Evolutionary conservation across 2,888 invertebrate species (phyloP).

Genomic region (Koerneria pararmatus): DNA sequence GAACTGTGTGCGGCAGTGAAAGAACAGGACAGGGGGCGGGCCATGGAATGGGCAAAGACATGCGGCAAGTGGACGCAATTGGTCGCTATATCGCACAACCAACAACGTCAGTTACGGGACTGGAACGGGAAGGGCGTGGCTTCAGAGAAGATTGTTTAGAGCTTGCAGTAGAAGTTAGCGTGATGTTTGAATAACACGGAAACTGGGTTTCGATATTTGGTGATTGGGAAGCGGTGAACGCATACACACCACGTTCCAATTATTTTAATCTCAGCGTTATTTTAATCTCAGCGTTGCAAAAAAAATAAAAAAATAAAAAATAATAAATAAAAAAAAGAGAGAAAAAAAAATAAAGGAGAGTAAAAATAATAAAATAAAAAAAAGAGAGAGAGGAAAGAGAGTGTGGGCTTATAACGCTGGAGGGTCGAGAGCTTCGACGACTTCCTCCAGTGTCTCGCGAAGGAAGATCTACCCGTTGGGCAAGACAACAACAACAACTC

Average conservation of each 20-base stretch:
- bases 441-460: no score
- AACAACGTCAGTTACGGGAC: neutral
- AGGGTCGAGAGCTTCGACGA: no score
- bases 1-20: slow-evolving; percentile 37
- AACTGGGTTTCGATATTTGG: slow-evolving; percentile 40
- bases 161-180: no score
- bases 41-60: slow-evolving; percentile 46
- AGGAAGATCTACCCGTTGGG: no score
- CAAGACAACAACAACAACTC: no score
- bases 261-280: no score
- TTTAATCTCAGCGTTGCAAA: neutral
- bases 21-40: slow-evolving; percentile 40
- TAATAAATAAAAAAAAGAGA: neutral
- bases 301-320: slow-evolving; percentile 3
- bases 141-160: no score
- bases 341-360: no score
- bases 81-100: slow-evolving; percentile 13
- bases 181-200: slow-evolving; percentile 28
- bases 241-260: neutral
- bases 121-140: no score
- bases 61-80: slow-evolving; percentile 23
- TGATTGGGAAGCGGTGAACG: slow-evolving; percentile 19
- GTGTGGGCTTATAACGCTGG: no score
- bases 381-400: no score
- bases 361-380: no score